Conservation (phyloP, 2,797 vertebrate species). For the Acrossocheilus wenchowensis region DNA sequence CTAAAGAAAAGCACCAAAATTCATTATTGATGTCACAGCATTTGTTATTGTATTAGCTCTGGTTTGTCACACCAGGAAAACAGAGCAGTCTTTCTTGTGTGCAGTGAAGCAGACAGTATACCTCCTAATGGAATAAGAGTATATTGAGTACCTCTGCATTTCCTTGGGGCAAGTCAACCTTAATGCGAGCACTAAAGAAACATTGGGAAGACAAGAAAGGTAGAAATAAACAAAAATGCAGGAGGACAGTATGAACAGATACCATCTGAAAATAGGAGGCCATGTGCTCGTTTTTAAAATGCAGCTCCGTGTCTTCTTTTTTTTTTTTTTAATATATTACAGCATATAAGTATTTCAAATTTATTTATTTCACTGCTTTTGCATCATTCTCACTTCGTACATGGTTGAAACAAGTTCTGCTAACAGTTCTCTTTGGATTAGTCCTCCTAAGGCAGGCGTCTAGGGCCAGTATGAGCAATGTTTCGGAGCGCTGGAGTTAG, state of each 20-base stretch:
- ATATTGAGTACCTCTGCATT: constrained; percentile 64
- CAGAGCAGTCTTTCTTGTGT: constrained; percentile 41
- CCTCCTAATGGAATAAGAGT: constrained; percentile 68
- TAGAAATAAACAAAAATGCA: background rate
- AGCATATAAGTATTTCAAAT: constrained; percentile 30
- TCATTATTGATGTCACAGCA: constrained; percentile 71
- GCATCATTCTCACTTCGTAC: constrained; percentile 37
- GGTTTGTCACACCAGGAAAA: constrained; percentile 64
- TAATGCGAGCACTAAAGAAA: constrained; percentile 49
- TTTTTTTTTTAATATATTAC: background rate
- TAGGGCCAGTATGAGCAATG: constrained; percentile 14
- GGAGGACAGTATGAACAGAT: background rate
- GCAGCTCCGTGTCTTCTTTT: background rate
- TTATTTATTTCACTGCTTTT: constrained; percentile 41
- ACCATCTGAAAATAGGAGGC: background rate
- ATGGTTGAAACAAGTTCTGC: constrained; percentile 32
- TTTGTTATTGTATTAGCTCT: constrained; percentile 71
- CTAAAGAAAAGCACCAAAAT: constrained; percentile 34
- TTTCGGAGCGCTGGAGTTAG: constrained; percentile 1
- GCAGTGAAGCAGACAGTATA: constrained; percentile 61
- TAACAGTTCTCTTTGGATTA: constrained; percentile 34
- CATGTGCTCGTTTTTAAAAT: background rate
- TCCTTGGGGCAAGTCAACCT: constrained; percentile 71
- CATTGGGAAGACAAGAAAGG: constrained; percentile 40
- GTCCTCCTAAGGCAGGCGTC: background rate